These are phyloP conservation scores for Chloropsis hardwickii DNA, from an alignment of 2,113 vertebrate genomes.

Conservation along the genomic window DNA sequence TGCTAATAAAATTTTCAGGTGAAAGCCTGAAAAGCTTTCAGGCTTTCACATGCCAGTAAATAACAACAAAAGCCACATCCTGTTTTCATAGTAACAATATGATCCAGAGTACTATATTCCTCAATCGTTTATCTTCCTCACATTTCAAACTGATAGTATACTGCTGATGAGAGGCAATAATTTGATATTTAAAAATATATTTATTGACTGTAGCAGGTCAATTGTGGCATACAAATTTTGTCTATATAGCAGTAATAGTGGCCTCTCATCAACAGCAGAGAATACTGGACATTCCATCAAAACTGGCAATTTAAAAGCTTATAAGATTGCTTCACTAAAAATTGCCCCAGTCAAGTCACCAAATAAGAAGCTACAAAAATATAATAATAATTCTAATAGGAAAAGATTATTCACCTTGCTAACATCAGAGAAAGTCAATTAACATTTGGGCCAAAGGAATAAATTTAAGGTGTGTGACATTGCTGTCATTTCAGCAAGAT, in stretches of 20 bases:
- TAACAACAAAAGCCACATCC: not conserved
- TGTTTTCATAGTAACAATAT: not conserved
- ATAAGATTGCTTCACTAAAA: not conserved
- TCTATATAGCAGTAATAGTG: not conserved
- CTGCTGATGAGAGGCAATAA: not conserved
- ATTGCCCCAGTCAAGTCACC: not conserved
- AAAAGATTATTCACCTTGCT: not conserved
- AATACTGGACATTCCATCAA: not conserved
- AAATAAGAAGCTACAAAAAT: not conserved
- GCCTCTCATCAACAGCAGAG: not conserved
- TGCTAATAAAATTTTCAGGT: not conserved
- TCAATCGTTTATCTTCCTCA: not conserved
- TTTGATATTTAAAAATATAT: not conserved
- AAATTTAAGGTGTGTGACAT: conserved; percentile 13
- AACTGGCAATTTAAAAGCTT: conserved; percentile 4
- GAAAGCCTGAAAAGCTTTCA: no score
- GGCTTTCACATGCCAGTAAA: no score
- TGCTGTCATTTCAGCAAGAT: not conserved
- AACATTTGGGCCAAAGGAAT: not conserved
- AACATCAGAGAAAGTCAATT: not conserved
- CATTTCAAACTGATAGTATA: not conserved
- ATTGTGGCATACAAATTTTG: not conserved
- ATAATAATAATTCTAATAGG: not conserved
- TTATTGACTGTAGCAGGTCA: not conserved
- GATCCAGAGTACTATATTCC: not conserved